Evolutionary conservation across 2,888 invertebrate species (phyloP), one percentile per base, ranked within the genome.

Genomic region (Agonum fuliginosum): DNA sequence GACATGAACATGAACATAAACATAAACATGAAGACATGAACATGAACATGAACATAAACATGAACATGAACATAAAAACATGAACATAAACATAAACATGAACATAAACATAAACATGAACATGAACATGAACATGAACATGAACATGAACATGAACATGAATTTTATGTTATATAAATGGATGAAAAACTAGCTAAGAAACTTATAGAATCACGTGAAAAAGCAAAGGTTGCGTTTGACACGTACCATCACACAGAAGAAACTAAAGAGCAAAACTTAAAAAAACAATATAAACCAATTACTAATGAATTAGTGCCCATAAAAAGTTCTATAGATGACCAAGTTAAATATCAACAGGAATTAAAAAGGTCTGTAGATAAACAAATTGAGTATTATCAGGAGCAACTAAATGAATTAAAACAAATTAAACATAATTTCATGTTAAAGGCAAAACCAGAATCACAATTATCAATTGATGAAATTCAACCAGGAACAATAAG

Each of bases 91-190:
- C 12, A 37, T 17, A 46, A 1, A 46, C 4, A 5, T 2, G 4
- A 46, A 37, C 46, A 46, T 46, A 17, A 46, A 46, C 46, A 46
- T 46, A 17, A 46, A n/a, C n/a, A n/a, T n/a, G n/a, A n/a, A n/a
- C n/a, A n/a, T n/a, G n/a, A n/a, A n/a, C 12, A 46, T 17, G n/a
- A 46, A 46, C 46, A 46, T 46, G 46, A 46, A 46, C 46, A 46
- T 46, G 17, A 46, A 46, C 46, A 17, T 46, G 46, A 30, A 30
- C 46, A 46, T 46, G 46, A 46, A 46, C 46, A 46, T 46, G 46
- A 46, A 46, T 37, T 37, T 37, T 37, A 37, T 37, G n/a, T 37
- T 30, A 37, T 10, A 37, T 37, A 37, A 37, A 37, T 37, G 37
- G 37, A 37, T 37, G n/a, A 37, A 37, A 37, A 37, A 37, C 10